A percentile compares a stretch with the other conserved stretches of the same genome.
Conservation (phyloP, 2,888 invertebrate genomes). For the Watsonalla cultraria region DNA sequence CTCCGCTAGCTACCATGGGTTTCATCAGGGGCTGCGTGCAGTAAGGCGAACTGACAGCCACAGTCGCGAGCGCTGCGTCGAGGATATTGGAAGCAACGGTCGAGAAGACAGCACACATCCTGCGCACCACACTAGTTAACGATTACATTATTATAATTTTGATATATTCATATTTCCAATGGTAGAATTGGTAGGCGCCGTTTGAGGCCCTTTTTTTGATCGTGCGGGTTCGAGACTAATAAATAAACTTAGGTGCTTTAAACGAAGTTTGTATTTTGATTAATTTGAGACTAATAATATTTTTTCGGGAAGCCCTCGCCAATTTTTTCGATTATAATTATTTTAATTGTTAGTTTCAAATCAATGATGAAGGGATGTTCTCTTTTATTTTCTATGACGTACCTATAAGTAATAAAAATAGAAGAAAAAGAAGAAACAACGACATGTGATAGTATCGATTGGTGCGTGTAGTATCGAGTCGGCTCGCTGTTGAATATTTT, state of each 20-base stretch:
- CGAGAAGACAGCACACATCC: slow-evolving; percentile 93
- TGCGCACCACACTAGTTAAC: slow-evolving; percentile 75
- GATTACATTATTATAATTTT: slow-evolving; percentile 20
- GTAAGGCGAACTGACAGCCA: slow-evolving; percentile 93
- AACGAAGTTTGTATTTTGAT: no score
- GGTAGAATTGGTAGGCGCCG: background rate
- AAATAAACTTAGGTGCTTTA: no score
- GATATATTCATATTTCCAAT: background rate
- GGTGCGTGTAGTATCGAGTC: background rate
- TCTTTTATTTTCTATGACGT: no score
- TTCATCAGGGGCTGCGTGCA: slow-evolving; percentile 88
- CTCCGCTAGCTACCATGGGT: slow-evolving; percentile 78
- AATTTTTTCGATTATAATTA: no score
- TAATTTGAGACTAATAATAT: no score
- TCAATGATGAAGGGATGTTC: no score
- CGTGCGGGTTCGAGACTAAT: no score
- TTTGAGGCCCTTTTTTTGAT: no score
- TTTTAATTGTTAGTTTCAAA: no score
- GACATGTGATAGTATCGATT: background rate
- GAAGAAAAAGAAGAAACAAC: background rate
- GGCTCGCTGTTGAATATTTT: background rate
- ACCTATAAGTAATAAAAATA: background rate
- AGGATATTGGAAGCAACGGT: slow-evolving; percentile 93
- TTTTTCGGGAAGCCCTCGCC: no score
- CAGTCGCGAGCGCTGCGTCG: slow-evolving; percentile 89